A percentile compares a stretch with the other conserved stretches of the same genome.
Conservation (phyloP, 92 coral and sea anemone species). For the Isaurus tuberculatus region DNA sequence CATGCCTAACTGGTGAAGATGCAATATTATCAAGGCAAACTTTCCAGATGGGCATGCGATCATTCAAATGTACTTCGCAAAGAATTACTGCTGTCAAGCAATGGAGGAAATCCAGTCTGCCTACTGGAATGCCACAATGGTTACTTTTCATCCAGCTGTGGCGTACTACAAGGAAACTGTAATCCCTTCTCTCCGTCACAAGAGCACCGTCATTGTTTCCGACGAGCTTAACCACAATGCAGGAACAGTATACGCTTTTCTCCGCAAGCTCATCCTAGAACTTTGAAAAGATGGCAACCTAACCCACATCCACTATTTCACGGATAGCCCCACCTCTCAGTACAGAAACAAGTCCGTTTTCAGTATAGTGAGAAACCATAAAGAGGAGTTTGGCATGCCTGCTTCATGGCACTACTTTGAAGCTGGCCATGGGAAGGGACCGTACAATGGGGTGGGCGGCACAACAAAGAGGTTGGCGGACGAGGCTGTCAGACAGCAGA, state of each 20-base stretch:
- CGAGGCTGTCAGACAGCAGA: conserved; percentile 59
- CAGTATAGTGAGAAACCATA: conserved; percentile 38
- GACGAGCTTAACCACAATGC: conserved; percentile 56
- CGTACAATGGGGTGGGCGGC: conserved; percentile 65
- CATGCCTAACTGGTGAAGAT: conserved; percentile 49
- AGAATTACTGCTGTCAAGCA: conserved; percentile 44
- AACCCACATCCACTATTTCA: conserved; percentile 53
- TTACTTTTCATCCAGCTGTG: conserved; percentile 65
- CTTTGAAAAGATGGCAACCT: conserved; percentile 10
- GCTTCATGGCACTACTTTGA: conserved; percentile 67
- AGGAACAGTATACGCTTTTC: conserved; percentile 47
- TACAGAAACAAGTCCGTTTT: conserved; percentile 66
- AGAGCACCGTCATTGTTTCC: conserved; percentile 57
- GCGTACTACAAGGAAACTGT: conserved; percentile 38
- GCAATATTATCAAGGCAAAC: conserved; percentile 54
- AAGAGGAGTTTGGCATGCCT: conserved; percentile 41
- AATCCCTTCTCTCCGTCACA: conserved; percentile 27
- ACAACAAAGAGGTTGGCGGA: conserved; percentile 60
- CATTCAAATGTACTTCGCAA: conserved; percentile 58
- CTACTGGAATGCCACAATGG: conserved; percentile 71
- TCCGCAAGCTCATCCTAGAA: conserved; percentile 47
- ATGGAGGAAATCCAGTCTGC: conserved; percentile 62
- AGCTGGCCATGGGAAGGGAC: conserved; percentile 61
- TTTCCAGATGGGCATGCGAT: conserved; percentile 48
- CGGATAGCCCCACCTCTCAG: conserved; percentile 66